Evolutionary conservation across 2,888 invertebrate genomes (phyloP), one percentile per base, ranked within the genome.

Genomic region (Nemotelus pantherinus): DNA sequence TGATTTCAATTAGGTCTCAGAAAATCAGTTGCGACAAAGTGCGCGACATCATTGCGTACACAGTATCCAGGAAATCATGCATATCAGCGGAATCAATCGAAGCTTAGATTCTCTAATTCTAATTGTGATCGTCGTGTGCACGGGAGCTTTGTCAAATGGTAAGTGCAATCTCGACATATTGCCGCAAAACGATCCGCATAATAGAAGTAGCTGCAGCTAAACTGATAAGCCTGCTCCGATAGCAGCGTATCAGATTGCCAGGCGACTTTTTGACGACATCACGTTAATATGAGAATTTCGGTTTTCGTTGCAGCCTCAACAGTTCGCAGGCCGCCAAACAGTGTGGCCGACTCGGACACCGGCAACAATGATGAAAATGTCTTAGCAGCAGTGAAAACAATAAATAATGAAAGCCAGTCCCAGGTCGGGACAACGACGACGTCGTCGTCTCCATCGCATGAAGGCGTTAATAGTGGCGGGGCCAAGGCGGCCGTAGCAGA

Each of bases 51-150:
- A 25, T 25, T 25, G 25, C 25, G 25, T 25, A 25, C 1, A 63
- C 47, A 25, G 3, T 6, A 63, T 47, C 43, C 70, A 53, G 70
- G 70, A n/a, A 70, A 70, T 41, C 60, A 79, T 79, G 79, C 79
- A 79, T 79, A 79, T 79, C 79, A 79, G 45, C 45, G 68, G 76
- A 77, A 41, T 50, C 74, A 4, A 9, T 6, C 47, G 74, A 25
- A 74, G 5, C 50, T 58, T 63, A n/a, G 74, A 41, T 63, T 74
- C 48, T 50, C 41, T 50, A 60, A 4, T 74, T 60, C 48, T 60
- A n/a, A 58, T 72, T 39, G 58, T 48, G 39, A 45, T 63, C 50
- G 67, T 48, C 4, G 3, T 39, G 1, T 55, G 41, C 10, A 43
- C 43, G 3, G 74, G 48, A 39, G 76, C 75, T 53, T 65, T 76